Evolutionary conservation across 2,888 invertebrate genomes (phyloP), one percentile per base, ranked within the genome.

Genomic region (Mylabris sibirica): DNA sequence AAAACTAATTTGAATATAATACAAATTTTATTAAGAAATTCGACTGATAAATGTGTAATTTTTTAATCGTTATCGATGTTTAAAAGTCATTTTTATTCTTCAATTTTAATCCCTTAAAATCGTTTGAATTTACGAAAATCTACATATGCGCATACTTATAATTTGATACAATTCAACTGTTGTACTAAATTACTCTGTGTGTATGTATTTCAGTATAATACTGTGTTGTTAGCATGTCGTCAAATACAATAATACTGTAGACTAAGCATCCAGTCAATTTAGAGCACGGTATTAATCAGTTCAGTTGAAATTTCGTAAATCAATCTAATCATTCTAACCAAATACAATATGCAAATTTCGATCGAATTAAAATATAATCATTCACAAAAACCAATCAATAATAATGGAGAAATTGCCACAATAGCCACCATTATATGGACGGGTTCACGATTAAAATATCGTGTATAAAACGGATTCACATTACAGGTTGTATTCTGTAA

Each of bases 181-280:
- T 53, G 22, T 53, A 53, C 22, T 20, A 53, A 53, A 2, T 22
- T 53, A 6, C 9, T 53, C 20, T 17, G 9, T 11, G 22, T 22
- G 17, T 49, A n/a, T 53, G 14, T 3, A 53, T 53, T 53, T 53
- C 30, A 3, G 53, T 12, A 53, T 53, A 22, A 53, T 53, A 53
- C 11, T 53, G 12, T 53, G 4, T 4, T 53, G 22, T 11, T 49
- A 22, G 24, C 24, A 22, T 53, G 22, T 53, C 53, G 24, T 22
- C 24, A 53, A 53, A 53, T 53, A 53, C 24, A 22, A 53, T 53
- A 53, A 53, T 53, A 53, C 22, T 12, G 53, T 53, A 22, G 22
- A 53, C 53, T 22, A 22, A 53, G 53, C 53, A 53, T 53, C 49
- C 8, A 53, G 49, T 20, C 49, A 53, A 53, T 53, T 53, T 53